Evolutionary conservation across 92 coral and sea anemone species (phyloP).

Genomic region (Epizoanthus ramosus): DNA sequence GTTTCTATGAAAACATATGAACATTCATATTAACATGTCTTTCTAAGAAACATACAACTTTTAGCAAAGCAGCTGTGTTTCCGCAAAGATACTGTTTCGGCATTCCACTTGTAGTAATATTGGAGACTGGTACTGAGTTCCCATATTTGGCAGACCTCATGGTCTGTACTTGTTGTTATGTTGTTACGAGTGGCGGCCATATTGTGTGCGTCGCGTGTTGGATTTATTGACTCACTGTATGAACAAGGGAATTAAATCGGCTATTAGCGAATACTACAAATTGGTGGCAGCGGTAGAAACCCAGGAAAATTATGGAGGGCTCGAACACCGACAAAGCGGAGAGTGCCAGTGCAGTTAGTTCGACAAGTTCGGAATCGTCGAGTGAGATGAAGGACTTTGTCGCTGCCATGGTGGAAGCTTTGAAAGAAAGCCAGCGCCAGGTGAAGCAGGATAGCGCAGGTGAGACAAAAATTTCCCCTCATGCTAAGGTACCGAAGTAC

Average conservation of each 20-base stretch:
- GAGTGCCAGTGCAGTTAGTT: constrained; percentile 26
- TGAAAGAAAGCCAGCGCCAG: constrained; percentile 27
- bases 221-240: too few relatives aligned
- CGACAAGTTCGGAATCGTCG: constrained; percentile 9
- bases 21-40: too few relatives aligned
- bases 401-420: constrained; percentile 37
- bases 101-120: constrained; percentile 1
- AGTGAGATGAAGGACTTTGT: constrained; percentile 31
- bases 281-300: constrained; percentile 9
- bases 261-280: constrained; percentile 5
- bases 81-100: too few relatives aligned
- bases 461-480: constrained; percentile 32
- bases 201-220: not conserved
- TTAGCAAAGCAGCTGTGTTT: too few relatives aligned
- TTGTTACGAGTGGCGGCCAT: constrained; percentile 15
- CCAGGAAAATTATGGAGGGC: constrained; percentile 19
- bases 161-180: constrained; percentile 15
- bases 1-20: not conserved
- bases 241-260: not conserved
- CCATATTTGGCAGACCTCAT: constrained; percentile 16
- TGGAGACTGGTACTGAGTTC: constrained; percentile 19
- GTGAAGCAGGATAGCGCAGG: constrained; percentile 34
- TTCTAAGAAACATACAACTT: too few relatives aligned
- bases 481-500: constrained; percentile 35
- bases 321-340: not conserved